Conservation (phyloP, 2,888 invertebrate species). For the Orthosia cruda region DNA sequence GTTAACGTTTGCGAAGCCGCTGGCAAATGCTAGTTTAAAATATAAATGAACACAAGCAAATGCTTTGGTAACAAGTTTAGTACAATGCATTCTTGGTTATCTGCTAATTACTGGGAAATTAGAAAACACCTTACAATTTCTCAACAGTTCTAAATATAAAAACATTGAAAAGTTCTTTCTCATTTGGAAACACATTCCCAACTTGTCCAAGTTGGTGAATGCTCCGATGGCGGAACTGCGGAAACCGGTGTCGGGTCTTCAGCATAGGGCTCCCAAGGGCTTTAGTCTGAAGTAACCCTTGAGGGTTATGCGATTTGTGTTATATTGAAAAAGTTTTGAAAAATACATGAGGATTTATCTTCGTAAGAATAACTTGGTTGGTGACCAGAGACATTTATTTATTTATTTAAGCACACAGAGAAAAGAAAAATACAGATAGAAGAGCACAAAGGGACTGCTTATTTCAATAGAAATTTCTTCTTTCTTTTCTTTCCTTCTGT, state of each 20-base stretch:
- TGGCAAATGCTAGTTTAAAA: too few relatives aligned
- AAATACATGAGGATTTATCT: neutral
- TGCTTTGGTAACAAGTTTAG: too few relatives aligned
- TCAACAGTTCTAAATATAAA: neutral
- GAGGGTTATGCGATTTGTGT: neutral
- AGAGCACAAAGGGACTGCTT: too few relatives aligned
- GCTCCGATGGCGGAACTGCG: neutral
- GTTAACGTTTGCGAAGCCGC: too few relatives aligned
- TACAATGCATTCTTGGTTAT: too few relatives aligned
- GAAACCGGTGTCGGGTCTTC: neutral
- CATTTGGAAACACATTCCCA: neutral
- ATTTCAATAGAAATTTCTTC: too few relatives aligned
- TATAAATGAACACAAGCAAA: too few relatives aligned
- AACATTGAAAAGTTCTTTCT: too few relatives aligned
- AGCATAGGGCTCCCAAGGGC: neutral
- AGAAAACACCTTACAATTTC: neutral
- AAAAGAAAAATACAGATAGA: too few relatives aligned
- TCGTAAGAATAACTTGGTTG: neutral
- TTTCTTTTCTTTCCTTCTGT: too few relatives aligned
- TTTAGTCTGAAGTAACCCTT: conserved; percentile 2
- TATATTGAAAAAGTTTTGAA: neutral
- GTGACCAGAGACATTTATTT: too few relatives aligned
- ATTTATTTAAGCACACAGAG: too few relatives aligned
- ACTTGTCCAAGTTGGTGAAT: neutral
- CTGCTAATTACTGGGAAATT: neutral